Evolutionary conservation across 37 sponge, comb jelly and placozoan genomes (phyloP).

Genomic region (Axinella damicornis): DNA sequence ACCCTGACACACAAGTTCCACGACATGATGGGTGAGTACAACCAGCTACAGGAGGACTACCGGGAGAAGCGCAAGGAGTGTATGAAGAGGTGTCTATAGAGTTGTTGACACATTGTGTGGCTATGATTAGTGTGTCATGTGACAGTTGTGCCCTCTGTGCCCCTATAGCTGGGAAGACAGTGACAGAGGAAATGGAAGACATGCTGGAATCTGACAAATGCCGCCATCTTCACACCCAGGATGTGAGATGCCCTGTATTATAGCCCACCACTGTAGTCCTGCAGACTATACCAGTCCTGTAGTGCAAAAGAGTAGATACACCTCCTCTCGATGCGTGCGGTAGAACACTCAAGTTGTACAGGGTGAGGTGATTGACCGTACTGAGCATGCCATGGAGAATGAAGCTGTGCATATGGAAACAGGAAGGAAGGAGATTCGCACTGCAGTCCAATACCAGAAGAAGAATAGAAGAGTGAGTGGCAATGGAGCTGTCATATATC

Average conservation of each 20-base stretch:
- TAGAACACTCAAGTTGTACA: neutral
- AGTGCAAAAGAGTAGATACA: too few species aligned
- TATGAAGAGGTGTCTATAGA: constrained; percentile 75
- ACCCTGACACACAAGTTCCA: constrained; percentile 70
- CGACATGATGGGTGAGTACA: constrained; percentile 80
- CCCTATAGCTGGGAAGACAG: constrained; percentile 43
- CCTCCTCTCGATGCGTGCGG: too few species aligned
- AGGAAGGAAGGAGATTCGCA: constrained; percentile 42
- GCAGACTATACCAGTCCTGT: too few species aligned
- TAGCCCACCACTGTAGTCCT: too few species aligned
- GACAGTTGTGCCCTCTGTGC: neutral
- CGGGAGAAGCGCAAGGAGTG: constrained; percentile 71
- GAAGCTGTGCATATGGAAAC: constrained; percentile 73
- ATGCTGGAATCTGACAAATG: constrained; percentile 70
- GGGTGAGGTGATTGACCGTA: constrained; percentile 88
- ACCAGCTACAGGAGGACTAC: constrained; percentile 74
- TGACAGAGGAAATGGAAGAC: constrained; percentile 81
- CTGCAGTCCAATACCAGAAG: constrained; percentile 27
- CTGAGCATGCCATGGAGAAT: constrained; percentile 79
- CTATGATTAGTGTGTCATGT: too few species aligned
- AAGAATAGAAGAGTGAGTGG: constrained; percentile 52
- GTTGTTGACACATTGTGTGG: too few species aligned
- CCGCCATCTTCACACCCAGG: constrained; percentile 69
- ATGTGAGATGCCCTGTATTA: too few species aligned
- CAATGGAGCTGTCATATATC: too few species aligned